Base-by-base conservation (phyloP, 2,113 vertebrate genomes). In the Erythrocebus patas region DNA sequence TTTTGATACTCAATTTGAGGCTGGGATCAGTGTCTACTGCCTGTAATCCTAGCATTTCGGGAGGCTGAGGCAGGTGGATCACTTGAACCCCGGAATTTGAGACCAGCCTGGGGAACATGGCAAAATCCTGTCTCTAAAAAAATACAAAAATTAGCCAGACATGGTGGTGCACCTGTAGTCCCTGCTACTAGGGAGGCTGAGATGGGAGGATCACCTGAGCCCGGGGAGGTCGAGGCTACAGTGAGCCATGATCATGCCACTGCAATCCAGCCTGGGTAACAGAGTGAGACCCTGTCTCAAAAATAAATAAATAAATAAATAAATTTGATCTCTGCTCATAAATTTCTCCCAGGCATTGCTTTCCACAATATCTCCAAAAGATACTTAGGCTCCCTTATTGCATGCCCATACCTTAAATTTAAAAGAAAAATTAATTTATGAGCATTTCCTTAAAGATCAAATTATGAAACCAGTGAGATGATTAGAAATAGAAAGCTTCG, bases 381-480 rank as follows among this genome's bases (percentile, higher is more conserved):
- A 55, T 79, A 84, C 3, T 35, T 43, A 83, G 48, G 43, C 27
- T 89, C 61, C 10, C 8, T 85, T 76, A 68, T n/a, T 30, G 32
- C 35, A 70, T 32, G 59, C 68, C 68, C 59, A 30, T 10, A 73
- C 35, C 59, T 89, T 88, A 86, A 89, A 89, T 82, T 89, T 73
- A 73, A 91, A 88, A 95, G 61, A 27, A 96, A 81, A 70, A 84
- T 91, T 27, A 84, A 82, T 38, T 95, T 86, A 43, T 30, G 83
- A 76, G 25, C 25, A 76, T 35, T 73, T 78, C 55, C 66, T 89
- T 72, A 86, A 95, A 95, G 61, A 89, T 78, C 72, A 93, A 93
- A 83, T 61, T 93, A 48, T 45, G 94, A 96, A 96, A 88, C 40
- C 72, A 89, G 72, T 45, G 64, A 87, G 73, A 88, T 90, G 40